These are phyloP conservation scores for Urophycis tenuis DNA, from an alignment of 2,797 vertebrate species.

Conservation along the genomic window DNA sequence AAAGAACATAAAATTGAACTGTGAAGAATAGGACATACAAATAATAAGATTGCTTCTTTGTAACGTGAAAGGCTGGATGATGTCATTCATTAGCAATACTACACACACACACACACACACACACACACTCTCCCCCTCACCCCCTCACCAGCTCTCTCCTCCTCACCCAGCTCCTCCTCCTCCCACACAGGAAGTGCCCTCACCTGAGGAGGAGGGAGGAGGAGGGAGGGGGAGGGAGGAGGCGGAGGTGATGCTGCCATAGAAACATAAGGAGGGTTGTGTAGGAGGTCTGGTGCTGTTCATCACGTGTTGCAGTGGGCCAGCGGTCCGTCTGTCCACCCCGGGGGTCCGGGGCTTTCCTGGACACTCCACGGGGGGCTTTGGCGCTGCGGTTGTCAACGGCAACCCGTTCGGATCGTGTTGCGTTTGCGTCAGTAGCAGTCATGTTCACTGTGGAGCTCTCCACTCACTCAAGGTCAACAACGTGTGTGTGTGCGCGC, in stretches of 20 bases:
- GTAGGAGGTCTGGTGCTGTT: background rate
- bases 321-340: background rate
- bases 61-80: background rate
- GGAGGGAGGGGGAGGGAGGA: background rate
- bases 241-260: background rate
- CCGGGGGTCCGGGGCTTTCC: background rate
- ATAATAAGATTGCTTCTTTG: background rate
- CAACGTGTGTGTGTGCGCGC: background rate
- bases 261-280: background rate
- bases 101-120: background rate
- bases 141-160: background rate
- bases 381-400: background rate
- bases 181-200: conserved; percentile 3
- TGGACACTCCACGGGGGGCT: background rate
- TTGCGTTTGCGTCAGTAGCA: background rate
- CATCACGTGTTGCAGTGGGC: background rate
- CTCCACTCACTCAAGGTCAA: background rate
- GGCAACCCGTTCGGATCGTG: background rate
- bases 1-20: conserved; percentile 12
- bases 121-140: background rate
- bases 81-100: background rate
- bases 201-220: background rate
- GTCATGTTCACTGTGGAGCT: too few relatives aligned
- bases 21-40: background rate
- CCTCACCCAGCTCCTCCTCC: background rate